Evolutionary conservation across 2,888 invertebrate species (phyloP).

Genomic region (Hermaeophaga mercurialis): DNA sequence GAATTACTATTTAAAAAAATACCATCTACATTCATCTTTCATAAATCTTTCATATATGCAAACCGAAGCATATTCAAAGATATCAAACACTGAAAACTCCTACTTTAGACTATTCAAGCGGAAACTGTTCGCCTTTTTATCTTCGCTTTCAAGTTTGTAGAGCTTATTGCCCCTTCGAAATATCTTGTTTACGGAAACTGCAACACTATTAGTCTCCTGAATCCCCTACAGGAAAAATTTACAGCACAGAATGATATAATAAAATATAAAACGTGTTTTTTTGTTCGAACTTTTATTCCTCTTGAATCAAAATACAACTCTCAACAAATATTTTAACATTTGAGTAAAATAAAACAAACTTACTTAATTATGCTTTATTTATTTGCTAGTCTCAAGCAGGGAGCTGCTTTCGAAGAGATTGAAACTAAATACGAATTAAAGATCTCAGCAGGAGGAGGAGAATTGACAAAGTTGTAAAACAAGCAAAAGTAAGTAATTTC

Average conservation of each 20-base stretch:
- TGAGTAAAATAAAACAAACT: too few relatives aligned
- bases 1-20: too few relatives aligned
- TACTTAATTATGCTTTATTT: too few relatives aligned
- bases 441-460: neutral
- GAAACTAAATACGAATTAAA: neutral
- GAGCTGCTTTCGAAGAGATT: too few relatives aligned
- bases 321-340: too few relatives aligned
- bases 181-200: conserved; percentile 27
- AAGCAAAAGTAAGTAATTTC: conserved; percentile 15
- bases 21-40: neutral
- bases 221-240: neutral
- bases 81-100: neutral
- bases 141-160: conserved; percentile 19
- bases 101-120: conserved; percentile 13
- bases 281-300: too few relatives aligned
- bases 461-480: neutral
- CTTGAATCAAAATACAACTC: too few relatives aligned
- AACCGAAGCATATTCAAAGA: neutral
- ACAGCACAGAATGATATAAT: too few relatives aligned
- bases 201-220: conserved; percentile 13
- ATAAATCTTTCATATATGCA: neutral
- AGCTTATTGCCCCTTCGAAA: conserved; percentile 13
- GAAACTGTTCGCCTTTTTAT: conserved; percentile 17
- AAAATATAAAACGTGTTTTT: too few relatives aligned
- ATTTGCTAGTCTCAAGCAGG: too few relatives aligned